Evolutionary conservation across 2,797 vertebrate genomes (phyloP), one percentile per base, ranked within the genome.

Genomic region (Pelochelys cantorii): DNA sequence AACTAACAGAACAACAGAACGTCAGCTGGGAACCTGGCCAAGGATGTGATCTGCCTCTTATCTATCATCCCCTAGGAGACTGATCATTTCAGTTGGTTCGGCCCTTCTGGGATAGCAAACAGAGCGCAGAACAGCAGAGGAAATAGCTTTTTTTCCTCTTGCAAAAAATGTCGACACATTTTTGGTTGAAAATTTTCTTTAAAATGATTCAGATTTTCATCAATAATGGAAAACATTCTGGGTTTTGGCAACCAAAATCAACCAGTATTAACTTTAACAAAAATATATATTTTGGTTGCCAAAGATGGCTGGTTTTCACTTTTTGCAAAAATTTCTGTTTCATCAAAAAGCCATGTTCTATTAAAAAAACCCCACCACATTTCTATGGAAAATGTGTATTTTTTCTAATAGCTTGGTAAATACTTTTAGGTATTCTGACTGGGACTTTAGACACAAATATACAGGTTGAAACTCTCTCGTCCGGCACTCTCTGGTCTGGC

Each of bases 81-180:
- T 1, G 53, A 87, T 78, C 83, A 68, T 90, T 96, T 79, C 94
- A 94, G 95, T 93, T 92, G 48, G 0, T 91, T 94, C 95, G 96
- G 88, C 79, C 79, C 87, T 92, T 22, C 88, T 3, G 77, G 84
- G 85, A 90, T 59, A 93, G 83, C 5, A 78, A 79, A 11, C 18
- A 71, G 92, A 93, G 85, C 90, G 89, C 29, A n/a, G 83, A 89
- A 93, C 55, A 84, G 77, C 80, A 68, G 20, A 79, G 79, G 92
- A 88, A 87, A 90, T 62, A 2, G 29, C 29, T 93, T 82, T 88
- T 87, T 87, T 79, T 17, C 86, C 86, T 86, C 59, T 68, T 88
- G 79, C 81, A 81, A 91, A 81, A 93, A 94, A 62, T 81, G 27
- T 59, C 23, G 56, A 77, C 82, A 77, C 87, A 84, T 84, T 18